phyloP scores from a whole-genome alignment of 2,888 invertebrate genomes.

The Troides helena region DNA sequence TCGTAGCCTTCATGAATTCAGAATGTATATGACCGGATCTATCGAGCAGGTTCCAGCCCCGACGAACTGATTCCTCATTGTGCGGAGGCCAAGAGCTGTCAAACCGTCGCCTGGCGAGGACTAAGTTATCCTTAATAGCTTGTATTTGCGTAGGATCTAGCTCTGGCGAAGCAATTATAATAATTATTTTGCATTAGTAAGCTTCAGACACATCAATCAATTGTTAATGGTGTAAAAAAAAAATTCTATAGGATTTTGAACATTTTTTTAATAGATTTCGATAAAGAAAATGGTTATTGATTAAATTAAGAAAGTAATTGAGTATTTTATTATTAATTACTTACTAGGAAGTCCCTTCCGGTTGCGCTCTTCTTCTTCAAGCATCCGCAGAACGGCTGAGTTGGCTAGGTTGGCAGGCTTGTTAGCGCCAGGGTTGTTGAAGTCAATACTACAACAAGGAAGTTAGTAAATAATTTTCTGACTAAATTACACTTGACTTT shows the following conservation, averaged over 20 bases:
- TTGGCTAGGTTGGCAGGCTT: conserved; percentile 91
- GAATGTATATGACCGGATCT: conserved; percentile 55
- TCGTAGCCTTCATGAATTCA: conserved; percentile 63
- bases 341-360: conserved; percentile 83
- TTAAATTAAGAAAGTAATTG: neutral
- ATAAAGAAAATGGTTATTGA: neutral
- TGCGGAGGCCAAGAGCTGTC: conserved; percentile 65
- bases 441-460: conserved; percentile 86
- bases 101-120: conserved; percentile 59
- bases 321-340: conserved; percentile 39
- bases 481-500: neutral
- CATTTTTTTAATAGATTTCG: neutral
- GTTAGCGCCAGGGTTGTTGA: conserved; percentile 84
- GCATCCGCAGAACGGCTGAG: conserved; percentile 90
- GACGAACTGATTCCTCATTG: conserved; percentile 45
- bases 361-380: conserved; percentile 90
- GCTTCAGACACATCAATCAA: conserved; percentile 34
- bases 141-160: conserved; percentile 69
- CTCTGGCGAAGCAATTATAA: conserved; percentile 63
- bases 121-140: conserved; percentile 68
- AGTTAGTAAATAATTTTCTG: neutral
- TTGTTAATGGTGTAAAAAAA: neutral
- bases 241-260: neutral
- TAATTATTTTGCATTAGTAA: conserved; percentile 56
- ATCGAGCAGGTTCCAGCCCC: conserved; percentile 65